phyloP scores from a whole-genome alignment of 2,888 invertebrate species.

The Hedya salicella region DNA sequence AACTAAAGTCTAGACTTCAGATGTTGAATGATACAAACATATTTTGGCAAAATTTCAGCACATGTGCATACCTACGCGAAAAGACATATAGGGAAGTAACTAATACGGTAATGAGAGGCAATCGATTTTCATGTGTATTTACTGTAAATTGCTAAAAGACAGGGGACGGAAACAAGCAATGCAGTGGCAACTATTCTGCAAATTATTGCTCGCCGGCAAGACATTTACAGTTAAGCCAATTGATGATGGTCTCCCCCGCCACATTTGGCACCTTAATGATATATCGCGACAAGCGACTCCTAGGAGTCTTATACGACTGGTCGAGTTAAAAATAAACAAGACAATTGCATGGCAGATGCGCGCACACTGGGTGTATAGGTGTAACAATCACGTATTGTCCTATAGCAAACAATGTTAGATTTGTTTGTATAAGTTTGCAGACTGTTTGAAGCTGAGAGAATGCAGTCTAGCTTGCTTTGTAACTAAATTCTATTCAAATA shows the following conservation, averaged over 20 bases:
- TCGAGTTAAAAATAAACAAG: constrained; percentile 74
- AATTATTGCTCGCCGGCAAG: constrained; percentile 62
- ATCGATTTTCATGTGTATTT: not conserved
- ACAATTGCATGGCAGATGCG: constrained; percentile 72
- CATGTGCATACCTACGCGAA: not conserved
- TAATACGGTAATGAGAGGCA: constrained; percentile 9
- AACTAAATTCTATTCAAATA: constrained; percentile 37
- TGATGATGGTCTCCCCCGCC: constrained; percentile 66
- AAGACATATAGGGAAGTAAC: not conserved
- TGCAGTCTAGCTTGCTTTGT: constrained; percentile 37
- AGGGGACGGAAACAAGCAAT: constrained; percentile 59
- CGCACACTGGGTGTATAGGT: constrained; percentile 53
- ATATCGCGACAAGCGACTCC: constrained; percentile 48
- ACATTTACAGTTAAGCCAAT: constrained; percentile 63
- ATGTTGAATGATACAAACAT: not conserved
- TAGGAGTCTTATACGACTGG: constrained; percentile 60
- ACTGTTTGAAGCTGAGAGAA: constrained; percentile 32
- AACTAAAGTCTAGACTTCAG: constrained; percentile 30
- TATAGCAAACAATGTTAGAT: constrained; percentile 34
- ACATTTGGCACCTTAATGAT: constrained; percentile 47
- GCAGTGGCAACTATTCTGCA: constrained; percentile 59
- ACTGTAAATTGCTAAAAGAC: constrained; percentile 25
- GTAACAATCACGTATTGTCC: constrained; percentile 61
- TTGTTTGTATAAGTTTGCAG: constrained; percentile 41
- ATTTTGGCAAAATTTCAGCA: constrained; percentile 20